Base-by-base conservation (phyloP, 2,888 invertebrate genomes). In the Volucella inflata region DNA sequence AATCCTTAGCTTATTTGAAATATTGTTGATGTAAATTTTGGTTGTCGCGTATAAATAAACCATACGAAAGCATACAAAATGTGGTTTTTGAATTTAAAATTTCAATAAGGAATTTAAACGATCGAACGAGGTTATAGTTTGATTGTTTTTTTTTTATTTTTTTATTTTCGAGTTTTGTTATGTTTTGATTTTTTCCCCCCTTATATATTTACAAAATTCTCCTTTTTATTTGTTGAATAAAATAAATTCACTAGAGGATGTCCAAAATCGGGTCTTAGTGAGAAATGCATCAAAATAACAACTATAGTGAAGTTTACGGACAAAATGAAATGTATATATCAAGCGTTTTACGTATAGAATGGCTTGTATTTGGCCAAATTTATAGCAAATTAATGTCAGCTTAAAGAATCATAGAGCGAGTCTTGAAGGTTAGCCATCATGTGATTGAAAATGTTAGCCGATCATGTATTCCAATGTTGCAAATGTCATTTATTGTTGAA, bases 311-410 rank as follows among this genome's bases (percentile, higher is more conserved):
- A 40, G 62, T 51, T 55, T 42, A 70, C 17, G 57, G 55, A 71
- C 51, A 62, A 46, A 50, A 48, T 51, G 60, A 70, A 81, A 76
- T 70, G 76, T 46, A 30, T 48, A 51, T 76, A 71, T 67, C 59
- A 71, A 82, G 77, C 53, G 64, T 44, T 70, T 55, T 57, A 30
- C 11, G n/a, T 51, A 53, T 48, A 53, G 62, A 72, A 72, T 82
- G 77, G 77, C 50, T 75, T 55, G 40, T 44, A 67, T 62, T 62
- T 76, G 59, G 64, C 67, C 42, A 65, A 60, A 55, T 77, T 67
- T 53, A 72, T 57, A 72, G 12, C 30, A 65, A 67, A 67, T 72
- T 30, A 16, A 83, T 83, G 83, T 83, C 83, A 83, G 78, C 83
- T 83, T 68, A 62, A 57, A 70, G 62, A 57, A 8, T 83, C 55